Evolutionary conservation across 92 coral and sea anemone genomes (phyloP).

Genomic region (Phenganax marumi): DNA sequence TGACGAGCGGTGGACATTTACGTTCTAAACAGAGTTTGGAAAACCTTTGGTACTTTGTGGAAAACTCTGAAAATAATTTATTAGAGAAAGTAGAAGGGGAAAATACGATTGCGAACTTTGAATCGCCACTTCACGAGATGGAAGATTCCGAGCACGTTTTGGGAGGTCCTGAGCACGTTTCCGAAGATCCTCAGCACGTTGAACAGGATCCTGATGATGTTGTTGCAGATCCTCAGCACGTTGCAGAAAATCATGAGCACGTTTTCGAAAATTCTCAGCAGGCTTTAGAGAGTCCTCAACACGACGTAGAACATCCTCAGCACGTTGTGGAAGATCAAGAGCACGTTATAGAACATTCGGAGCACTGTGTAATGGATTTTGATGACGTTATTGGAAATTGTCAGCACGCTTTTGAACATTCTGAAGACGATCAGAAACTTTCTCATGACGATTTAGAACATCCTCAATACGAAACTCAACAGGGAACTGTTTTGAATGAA

Average conservation of each 20-base stretch:
- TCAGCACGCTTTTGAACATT: no score
- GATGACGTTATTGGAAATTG: no score
- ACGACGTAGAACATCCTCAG: not conserved
- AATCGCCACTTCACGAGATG: no score
- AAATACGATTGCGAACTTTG: no score
- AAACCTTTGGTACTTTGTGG: slow-evolving; percentile 9
- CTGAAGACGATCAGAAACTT: no score
- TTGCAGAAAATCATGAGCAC: slow-evolving; percentile 8
- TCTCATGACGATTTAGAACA: not conserved
- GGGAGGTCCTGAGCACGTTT: no score
- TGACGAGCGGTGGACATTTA: no score
- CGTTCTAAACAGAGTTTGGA: no score
- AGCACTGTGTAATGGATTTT: not conserved
- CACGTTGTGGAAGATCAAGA: not conserved
- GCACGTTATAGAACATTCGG: not conserved
- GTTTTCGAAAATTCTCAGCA: slow-evolving; percentile 19
- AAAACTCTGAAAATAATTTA: slow-evolving; percentile 35
- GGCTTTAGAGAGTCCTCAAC: not conserved
- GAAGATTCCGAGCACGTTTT: no score
- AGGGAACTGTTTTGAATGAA: no score
- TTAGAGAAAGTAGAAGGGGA: slow-evolving; percentile 32
- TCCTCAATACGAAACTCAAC: not conserved
- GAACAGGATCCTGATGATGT: slow-evolving; percentile 11
- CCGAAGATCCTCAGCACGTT: slow-evolving; percentile 13
- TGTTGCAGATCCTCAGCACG: slow-evolving; percentile 13